phyloP scores from a whole-genome alignment of 2,888 invertebrate species.

The Hydropsyche betteni region DNA sequence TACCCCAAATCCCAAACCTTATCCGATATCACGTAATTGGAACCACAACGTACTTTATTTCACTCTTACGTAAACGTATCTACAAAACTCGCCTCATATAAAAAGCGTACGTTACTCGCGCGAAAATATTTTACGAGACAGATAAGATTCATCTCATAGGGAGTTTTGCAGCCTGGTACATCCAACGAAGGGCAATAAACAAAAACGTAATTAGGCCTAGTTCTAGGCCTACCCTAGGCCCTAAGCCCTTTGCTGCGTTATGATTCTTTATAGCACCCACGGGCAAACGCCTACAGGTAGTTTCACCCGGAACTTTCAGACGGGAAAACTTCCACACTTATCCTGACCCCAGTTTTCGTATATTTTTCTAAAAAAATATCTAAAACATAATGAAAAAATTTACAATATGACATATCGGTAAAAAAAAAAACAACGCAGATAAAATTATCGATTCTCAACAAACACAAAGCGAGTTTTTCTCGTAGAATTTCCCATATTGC shows the following conservation, averaged over 20 bases:
- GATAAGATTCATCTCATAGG: conserved; percentile 14
- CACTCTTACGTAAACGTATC: no score
- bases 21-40: no score
- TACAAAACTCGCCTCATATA: background rate
- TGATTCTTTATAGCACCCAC: conserved; percentile 50
- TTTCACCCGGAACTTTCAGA: conserved; percentile 12
- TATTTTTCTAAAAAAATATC: no score
- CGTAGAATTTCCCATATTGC: no score
- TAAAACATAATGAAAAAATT: no score
- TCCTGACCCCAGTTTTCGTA: background rate
- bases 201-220: conserved; percentile 48
- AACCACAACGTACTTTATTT: no score
- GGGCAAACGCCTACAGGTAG: conserved; percentile 45
- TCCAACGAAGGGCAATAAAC: conserved; percentile 42
- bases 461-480: no score
- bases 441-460: no score
- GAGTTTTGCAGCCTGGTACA: background rate
- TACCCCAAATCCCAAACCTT: no score
- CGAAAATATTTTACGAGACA: conserved; percentile 30
- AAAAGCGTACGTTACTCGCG: conserved; percentile 18
- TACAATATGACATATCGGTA: no score
- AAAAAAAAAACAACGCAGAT: no score
- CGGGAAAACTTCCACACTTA: conserved; percentile 16
- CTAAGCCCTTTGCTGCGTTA: conserved; percentile 48
- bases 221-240: conserved; percentile 35